A percentile compares a stretch with the other conserved stretches of the same genome.
Conservation (phyloP, 2,888 invertebrate species). For the Nephrotoma guestfalica region DNA sequence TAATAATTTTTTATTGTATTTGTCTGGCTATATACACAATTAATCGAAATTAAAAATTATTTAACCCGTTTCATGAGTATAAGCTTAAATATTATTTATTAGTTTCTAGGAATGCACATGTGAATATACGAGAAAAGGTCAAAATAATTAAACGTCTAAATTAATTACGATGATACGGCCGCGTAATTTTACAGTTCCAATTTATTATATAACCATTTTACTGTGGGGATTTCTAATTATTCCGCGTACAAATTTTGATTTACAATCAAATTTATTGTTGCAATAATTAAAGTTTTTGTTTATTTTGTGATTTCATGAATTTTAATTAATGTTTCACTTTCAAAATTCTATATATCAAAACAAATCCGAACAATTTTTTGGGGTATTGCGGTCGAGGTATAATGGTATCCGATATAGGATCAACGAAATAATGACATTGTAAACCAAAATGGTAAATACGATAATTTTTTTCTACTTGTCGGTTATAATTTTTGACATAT, state of each 20-base stretch:
- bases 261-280: not conserved
- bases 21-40: not conserved
- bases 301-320: not conserved
- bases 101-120: not conserved
- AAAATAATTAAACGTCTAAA: not conserved
- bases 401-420: not conserved
- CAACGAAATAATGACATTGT: not conserved
- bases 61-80: not conserved
- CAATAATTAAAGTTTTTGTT: not conserved
- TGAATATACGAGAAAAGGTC: not conserved
- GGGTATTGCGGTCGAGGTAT: not conserved
- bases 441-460: not conserved
- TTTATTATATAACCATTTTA: not conserved
- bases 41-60: not conserved
- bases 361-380: not conserved
- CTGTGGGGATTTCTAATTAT: not conserved
- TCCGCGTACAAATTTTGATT: not conserved
- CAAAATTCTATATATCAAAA: not conserved
- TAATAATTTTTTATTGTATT: not conserved
- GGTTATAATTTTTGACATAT: not conserved
- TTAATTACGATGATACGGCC: not conserved
- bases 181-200: not conserved
- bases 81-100: not conserved
- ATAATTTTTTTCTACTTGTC: not conserved
- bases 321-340: not conserved